Percentiles rank a stretch among this genome's conserved stretches.
These are phyloP conservation scores for Diabrotica undecimpunctata DNA, from an alignment of 1,140 invertebrate species.

Conservation along the genomic window DNA sequence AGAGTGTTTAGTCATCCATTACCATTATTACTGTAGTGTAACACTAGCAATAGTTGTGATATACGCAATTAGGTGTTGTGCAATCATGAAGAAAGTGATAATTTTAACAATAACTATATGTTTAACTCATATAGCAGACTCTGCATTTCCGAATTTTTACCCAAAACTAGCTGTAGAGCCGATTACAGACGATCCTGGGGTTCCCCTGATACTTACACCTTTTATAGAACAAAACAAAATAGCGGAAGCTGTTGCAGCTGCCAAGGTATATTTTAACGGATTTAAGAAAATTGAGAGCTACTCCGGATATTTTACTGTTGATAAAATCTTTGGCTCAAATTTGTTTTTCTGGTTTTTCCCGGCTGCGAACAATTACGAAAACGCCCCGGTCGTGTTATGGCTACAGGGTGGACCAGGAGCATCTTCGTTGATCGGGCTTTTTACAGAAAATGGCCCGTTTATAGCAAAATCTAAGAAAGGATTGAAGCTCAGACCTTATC, in stretches of 20 bases:
- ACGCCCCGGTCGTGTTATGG: slow-evolving; percentile 68
- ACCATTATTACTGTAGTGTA: too few relatives aligned
- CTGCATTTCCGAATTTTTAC: slow-evolving; percentile 36
- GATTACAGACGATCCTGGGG: slow-evolving; percentile 47
- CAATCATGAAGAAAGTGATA: not conserved
- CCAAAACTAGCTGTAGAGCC: slow-evolving; percentile 28
- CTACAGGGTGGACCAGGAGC: slow-evolving; percentile 74
- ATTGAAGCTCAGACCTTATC: slow-evolving; percentile 55
- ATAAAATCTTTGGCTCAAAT: slow-evolving; percentile 63
- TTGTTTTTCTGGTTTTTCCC: slow-evolving; percentile 80
- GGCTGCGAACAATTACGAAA: slow-evolving; percentile 49
- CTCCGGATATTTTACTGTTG: slow-evolving; percentile 69
- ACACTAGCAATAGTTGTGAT: too few relatives aligned
- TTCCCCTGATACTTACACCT: slow-evolving; percentile 53
- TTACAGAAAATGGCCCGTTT: slow-evolving; percentile 67
- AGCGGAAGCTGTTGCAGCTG: slow-evolving; percentile 41
- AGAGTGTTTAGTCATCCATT: too few relatives aligned
- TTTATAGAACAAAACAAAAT: slow-evolving; percentile 53
- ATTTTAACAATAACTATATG: not conserved
- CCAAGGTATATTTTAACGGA: slow-evolving; percentile 31
- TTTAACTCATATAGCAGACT: not conserved
- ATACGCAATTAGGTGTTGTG: not conserved
- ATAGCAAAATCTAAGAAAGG: slow-evolving; percentile 47
- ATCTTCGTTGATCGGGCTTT: slow-evolving; percentile 67
- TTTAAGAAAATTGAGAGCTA: slow-evolving; percentile 41